These are phyloP conservation scores for Scomberomorus guttatus DNA, from an alignment of 2,797 vertebrate genomes.

Conservation along the genomic window DNA sequence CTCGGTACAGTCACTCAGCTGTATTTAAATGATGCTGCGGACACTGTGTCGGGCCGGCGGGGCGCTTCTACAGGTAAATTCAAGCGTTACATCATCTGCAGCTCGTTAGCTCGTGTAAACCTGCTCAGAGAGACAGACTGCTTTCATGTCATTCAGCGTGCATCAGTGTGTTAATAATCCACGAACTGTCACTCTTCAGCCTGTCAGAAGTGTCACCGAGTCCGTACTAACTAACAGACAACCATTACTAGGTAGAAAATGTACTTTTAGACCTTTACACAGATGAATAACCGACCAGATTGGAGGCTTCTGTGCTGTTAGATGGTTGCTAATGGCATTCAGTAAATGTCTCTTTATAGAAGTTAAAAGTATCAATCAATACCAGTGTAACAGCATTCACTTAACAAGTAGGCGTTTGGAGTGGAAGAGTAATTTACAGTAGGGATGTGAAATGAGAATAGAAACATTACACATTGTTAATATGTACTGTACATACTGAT, in stretches of 20 bases:
- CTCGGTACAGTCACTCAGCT: fast-evolving
- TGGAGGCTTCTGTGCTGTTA: too few relatives aligned
- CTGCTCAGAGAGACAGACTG: neutral
- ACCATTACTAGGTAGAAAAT: neutral
- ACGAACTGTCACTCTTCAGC: neutral
- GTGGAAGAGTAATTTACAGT: too few relatives aligned
- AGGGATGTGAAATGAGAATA: too few relatives aligned
- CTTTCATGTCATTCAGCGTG: conserved; percentile 31
- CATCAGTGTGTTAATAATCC: conserved; percentile 1
- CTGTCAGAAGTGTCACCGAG: neutral
- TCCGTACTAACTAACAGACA: neutral
- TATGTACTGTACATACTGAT: too few relatives aligned
- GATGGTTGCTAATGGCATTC: too few relatives aligned
- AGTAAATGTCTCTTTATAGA: too few relatives aligned
- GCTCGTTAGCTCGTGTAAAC: neutral
- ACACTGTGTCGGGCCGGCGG: conserved; percentile 78
- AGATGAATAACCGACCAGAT: too few relatives aligned
- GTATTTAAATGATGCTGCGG: conserved; percentile 72
- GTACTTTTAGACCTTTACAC: neutral
- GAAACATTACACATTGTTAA: too few relatives aligned
- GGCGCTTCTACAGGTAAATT: conserved; percentile 76
- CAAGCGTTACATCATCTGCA: fast-evolving
- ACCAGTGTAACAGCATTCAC: too few relatives aligned
- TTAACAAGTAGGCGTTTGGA: too few relatives aligned
- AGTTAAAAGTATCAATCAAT: too few relatives aligned